Base-by-base conservation (phyloP, 2,113 vertebrate species). In the Hassar affinis region DNA sequence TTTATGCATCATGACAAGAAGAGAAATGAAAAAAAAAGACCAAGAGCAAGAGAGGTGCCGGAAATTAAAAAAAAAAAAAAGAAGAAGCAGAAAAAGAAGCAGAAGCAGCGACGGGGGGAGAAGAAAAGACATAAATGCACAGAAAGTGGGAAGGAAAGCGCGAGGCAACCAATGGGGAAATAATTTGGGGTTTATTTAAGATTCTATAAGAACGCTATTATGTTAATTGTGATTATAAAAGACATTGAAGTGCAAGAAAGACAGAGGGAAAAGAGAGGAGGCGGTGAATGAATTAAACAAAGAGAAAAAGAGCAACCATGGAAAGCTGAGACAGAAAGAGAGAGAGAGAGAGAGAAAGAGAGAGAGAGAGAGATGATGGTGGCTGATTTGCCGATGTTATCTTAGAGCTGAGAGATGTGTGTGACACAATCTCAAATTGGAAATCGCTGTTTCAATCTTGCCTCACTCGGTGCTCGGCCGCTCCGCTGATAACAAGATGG, bases 381-480 rank as follows among this genome's bases (percentile, higher is more conserved):
- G 81, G 84, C 82, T 89, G 93, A 92, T 93, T 91, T 78, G 80
- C 78, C 25, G 93, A 94, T 94, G 90, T 88, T 95, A 94, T 95
- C 94, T 88, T 87, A 76, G 91, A 86, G 75, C 82, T 85, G 86
- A 88, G 89, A 92, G 92, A 93, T 90, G 93, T 90, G 90, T 90
- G 93, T 91, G 92, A 95, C 93, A 95, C 92, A 93, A 94, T 93
- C 94, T 93, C 90, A 93, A 95, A 95, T 94, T 94, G 93, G 91
- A 94, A 94, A 95, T 95, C 94, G 90, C 92, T 93, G 93, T 93
- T 94, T 93, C 94, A 91, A 94, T 95, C 93, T 94, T 90, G 89
- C 91, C 90, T 93, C 93, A 92, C 93, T 93, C 91, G 1, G 85
- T 85, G 91, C 92, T 90, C 88, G 87, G 88, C 87, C 89, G 88